phyloP scores from a whole-genome alignment of 2,797 vertebrate species.

The Peromyscus nudipes region DNA sequence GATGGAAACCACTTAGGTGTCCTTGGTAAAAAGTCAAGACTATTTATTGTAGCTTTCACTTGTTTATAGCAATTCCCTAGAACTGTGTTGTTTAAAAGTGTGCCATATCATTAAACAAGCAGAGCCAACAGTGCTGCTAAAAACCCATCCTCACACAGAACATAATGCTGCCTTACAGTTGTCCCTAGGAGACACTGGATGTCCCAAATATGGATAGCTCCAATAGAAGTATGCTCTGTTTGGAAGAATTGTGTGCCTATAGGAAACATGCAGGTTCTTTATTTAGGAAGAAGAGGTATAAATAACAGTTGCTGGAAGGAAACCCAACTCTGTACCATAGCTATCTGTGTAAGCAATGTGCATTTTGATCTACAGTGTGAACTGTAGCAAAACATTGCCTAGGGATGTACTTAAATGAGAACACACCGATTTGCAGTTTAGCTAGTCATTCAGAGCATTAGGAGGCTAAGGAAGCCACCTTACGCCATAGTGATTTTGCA shows the following conservation, averaged over 20 bases:
- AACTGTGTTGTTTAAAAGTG: slow-evolving; percentile 68
- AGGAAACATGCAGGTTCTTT: slow-evolving; percentile 67
- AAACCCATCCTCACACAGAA: slow-evolving; percentile 62
- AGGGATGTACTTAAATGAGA: slow-evolving; percentile 61
- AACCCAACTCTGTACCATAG: slow-evolving; percentile 57
- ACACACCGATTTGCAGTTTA: slow-evolving; percentile 52
- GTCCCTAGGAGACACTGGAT: slow-evolving; percentile 56
- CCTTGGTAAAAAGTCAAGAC: slow-evolving; percentile 20
- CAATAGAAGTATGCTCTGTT: slow-evolving; percentile 69
- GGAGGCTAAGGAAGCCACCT: not conserved
- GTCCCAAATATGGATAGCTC: slow-evolving; percentile 58
- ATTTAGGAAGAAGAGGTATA: slow-evolving; percentile 67
- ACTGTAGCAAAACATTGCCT: slow-evolving; percentile 70
- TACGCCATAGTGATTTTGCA: not conserved
- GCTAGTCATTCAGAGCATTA: slow-evolving; percentile 51
- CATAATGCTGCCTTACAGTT: slow-evolving; percentile 67
- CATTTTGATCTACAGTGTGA: slow-evolving; percentile 72
- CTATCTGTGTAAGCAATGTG: slow-evolving; percentile 59
- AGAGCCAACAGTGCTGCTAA: slow-evolving; percentile 28
- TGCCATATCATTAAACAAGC: slow-evolving; percentile 72
- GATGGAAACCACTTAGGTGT: slow-evolving; percentile 18
- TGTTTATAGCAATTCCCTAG: slow-evolving; percentile 58
- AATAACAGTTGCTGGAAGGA: slow-evolving; percentile 76
- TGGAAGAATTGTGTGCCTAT: slow-evolving; percentile 68
- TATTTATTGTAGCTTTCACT: slow-evolving; percentile 57